Evolutionary conservation across 2,888 invertebrate species (phyloP), one percentile per base, ranked within the genome.

Genomic region (Lochmaea crataegi): DNA sequence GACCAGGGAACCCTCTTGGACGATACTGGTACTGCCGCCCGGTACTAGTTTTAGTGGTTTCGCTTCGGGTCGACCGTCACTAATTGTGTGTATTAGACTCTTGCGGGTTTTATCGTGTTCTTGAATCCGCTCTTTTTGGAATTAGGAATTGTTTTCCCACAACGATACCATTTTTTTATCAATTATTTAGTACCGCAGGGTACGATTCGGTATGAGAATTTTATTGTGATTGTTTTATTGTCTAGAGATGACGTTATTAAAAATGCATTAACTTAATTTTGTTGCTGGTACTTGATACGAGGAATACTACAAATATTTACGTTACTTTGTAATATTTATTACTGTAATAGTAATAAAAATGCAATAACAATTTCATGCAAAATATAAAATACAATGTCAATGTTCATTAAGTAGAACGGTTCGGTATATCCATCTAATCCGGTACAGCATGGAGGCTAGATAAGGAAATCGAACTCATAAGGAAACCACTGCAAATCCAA

Each of bases 71-170:
- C 63, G 26, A 56, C 18, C 61, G 45, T 65, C 57, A 57, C 65
- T 73, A 73, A 73, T 73, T 69, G 73, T 69, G 73, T 69, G 73
- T 69, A 73, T 73, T 73, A 73, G 73, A 73, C 26, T 60, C 73
- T 73, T 73, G 69, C 65, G 73, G 73, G 53, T 73, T 73, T 32
- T 65, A 69, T 73, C 73, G 73, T 73, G 73, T 65, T 22, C 67
- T 67, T 57, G n/a, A 18, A 22, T 56, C 32, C 56, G 41, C 68
- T 61, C 18, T 68, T 69, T 69, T 68, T 42, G 56, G 38, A 64
- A 65, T 64, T 64, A 64, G 70, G 42, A 38, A 63, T 63, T 42
- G 61, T 63, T 63, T 63, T 63, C 61, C 61, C 61, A 63, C 61
- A 63, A 42, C 61, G 42, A 63, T 42, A 60, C 38, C 14, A 60